These are phyloP conservation scores for Napeogenes inachia DNA, from an alignment of 2,888 invertebrate genomes.

Conservation along the genomic window DNA sequence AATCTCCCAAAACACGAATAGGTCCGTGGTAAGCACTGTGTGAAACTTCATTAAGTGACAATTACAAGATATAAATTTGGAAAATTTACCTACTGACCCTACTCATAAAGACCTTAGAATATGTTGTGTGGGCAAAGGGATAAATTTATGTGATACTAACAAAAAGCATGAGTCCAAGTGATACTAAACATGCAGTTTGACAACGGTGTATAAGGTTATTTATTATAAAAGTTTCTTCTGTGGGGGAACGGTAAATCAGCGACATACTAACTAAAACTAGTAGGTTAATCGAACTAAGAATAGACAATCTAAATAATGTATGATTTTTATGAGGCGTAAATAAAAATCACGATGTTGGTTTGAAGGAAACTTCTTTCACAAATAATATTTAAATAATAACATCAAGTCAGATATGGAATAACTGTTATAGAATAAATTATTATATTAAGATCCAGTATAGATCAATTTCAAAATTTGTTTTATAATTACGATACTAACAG, in stretches of 20 bases:
- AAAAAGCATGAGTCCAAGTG: constrained; percentile 65
- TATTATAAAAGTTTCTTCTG: constrained; percentile 71
- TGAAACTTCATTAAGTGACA: constrained; percentile 59
- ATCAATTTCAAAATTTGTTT: no score
- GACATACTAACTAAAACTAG: constrained; percentile 21
- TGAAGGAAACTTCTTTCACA: no score
- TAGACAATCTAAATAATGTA: constrained; percentile 8
- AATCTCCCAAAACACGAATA: constrained; percentile 5
- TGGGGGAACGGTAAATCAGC: constrained; percentile 65
- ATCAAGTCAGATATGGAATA: no score
- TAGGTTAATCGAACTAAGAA: constrained; percentile 10
- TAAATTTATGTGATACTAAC: constrained; percentile 62
- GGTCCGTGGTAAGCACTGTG: constrained; percentile 12
- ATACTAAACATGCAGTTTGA: constrained; percentile 67
- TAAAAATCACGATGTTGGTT: not conserved
- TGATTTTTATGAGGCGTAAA: constrained; percentile 2
- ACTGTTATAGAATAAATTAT: no score
- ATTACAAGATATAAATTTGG: constrained; percentile 68
- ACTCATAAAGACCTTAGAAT: constrained; percentile 66
- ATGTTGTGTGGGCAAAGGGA: constrained; percentile 59
- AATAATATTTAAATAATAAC: no score
- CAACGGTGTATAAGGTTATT: constrained; percentile 71
- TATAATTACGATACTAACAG: no score
- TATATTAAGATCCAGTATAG: no score
- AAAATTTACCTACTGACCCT: constrained; percentile 61